A percentile compares a stretch with the other conserved stretches of the same genome.
phyloP scores from a whole-genome alignment of 2,888 invertebrate genomes.

The Dione juno region DNA sequence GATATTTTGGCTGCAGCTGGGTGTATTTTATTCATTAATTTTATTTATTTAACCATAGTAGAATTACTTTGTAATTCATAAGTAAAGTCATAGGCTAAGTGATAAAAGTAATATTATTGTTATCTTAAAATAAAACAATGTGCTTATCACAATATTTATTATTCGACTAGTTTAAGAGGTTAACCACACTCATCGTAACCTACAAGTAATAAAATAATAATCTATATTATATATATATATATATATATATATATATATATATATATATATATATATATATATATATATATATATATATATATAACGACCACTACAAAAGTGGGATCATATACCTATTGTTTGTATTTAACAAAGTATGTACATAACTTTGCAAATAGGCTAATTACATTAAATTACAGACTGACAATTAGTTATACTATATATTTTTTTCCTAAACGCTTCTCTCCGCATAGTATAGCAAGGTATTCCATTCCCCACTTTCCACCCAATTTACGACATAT shows the following conservation, averaged over 20 bases:
- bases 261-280: background rate
- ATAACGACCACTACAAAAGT: background rate
- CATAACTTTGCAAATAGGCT: too few species aligned
- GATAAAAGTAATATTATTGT: background rate
- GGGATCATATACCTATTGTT: background rate
- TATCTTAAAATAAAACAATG: conserved; percentile 15
- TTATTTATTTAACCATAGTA: background rate
- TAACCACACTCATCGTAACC: background rate
- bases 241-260: background rate
- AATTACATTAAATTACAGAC: too few species aligned
- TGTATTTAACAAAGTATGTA: background rate
- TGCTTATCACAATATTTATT: conserved; percentile 9
- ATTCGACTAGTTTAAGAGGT: conserved; percentile 24
- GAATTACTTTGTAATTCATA: background rate
- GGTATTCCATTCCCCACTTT: too few species aligned
- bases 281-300: background rate
- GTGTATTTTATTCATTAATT: background rate
- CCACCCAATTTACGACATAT: too few species aligned
- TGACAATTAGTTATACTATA: too few species aligned
- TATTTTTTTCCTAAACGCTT: too few species aligned
- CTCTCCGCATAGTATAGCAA: too few species aligned
- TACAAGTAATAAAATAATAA: conserved; percentile 1
- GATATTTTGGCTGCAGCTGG: too few species aligned
- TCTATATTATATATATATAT: background rate
- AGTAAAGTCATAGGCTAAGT: background rate